A percentile compares a stretch with the other conserved stretches of the same genome.
These are phyloP conservation scores for Eustalomyia histrio DNA, from an alignment of 2,888 invertebrate species.

Conservation along the genomic window DNA sequence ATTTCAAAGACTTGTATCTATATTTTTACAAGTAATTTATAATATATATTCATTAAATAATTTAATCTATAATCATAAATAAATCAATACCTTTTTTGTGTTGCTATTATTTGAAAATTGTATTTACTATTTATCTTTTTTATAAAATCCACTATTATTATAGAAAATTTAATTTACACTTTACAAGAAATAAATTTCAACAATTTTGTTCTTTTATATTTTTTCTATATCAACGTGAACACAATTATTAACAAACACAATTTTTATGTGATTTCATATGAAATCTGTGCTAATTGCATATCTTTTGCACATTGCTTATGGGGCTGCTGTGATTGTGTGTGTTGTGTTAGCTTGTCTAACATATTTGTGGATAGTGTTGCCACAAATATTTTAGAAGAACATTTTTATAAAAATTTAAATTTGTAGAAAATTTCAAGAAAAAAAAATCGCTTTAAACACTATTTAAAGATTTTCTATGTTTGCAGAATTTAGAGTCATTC, in stretches of 20 bases:
- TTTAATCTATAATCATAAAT: slow-evolving; percentile 23
- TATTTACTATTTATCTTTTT: slow-evolving; percentile 27
- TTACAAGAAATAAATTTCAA: slow-evolving; percentile 33
- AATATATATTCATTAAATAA: slow-evolving; percentile 27
- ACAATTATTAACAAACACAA: slow-evolving; percentile 37
- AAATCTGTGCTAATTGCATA: slow-evolving; percentile 65
- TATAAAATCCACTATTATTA: slow-evolving; percentile 18
- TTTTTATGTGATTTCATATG: slow-evolving; percentile 53
- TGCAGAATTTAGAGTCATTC: too few relatives aligned
- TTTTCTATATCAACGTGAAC: slow-evolving; percentile 21
- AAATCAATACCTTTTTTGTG: neutral
- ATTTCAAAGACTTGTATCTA: too few relatives aligned
- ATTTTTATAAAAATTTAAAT: too few relatives aligned
- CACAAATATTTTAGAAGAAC: neutral
- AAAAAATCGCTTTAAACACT: too few relatives aligned
- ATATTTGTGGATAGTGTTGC: neutral
- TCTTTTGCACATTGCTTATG: slow-evolving; percentile 44
- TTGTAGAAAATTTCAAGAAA: too few relatives aligned
- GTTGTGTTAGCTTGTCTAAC: neutral
- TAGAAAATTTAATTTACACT: slow-evolving; percentile 40
- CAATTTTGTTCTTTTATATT: slow-evolving; percentile 33
- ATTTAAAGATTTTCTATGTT: neutral
- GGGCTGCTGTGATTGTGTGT: neutral
- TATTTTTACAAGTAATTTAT: neutral
- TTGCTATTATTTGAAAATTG: neutral